A percentile compares a stretch with the other conserved stretches of the same genome.
These are phyloP conservation scores for Blennius ocellaris DNA, from an alignment of 2,113 vertebrate genomes.

Conservation along the genomic window DNA sequence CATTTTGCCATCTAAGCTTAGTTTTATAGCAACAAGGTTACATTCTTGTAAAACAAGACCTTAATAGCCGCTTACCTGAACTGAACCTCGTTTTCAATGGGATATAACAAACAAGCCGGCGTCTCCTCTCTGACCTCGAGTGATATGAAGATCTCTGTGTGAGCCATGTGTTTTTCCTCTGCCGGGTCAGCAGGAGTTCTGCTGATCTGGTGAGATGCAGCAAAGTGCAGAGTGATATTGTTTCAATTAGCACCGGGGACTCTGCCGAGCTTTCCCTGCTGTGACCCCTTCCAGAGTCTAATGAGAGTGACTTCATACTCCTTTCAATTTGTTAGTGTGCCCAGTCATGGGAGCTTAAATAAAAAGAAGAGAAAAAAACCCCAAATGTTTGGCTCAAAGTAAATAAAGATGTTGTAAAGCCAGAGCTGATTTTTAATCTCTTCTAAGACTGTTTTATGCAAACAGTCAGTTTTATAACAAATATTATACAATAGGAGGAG, in stretches of 20 bases:
- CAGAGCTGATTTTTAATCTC: too few relatives aligned
- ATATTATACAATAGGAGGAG: too few relatives aligned
- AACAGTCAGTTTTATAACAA: too few relatives aligned
- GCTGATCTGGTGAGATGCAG: constrained; percentile 10
- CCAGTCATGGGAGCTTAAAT: not conserved
- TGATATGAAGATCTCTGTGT: not conserved
- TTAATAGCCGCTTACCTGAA: constrained; percentile 13
- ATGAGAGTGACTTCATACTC: constrained; percentile 20
- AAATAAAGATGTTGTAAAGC: too few relatives aligned
- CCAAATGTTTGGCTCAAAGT: too few relatives aligned
- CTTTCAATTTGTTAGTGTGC: not conserved
- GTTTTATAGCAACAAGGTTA: not conserved
- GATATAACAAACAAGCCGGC: constrained; percentile 7
- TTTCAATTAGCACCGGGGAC: constrained; percentile 40
- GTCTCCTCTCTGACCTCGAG: constrained; percentile 1
- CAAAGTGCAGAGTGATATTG: constrained; percentile 28
- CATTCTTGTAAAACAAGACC: not conserved
- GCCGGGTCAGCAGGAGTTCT: constrained; percentile 35
- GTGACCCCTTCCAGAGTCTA: constrained; percentile 8
- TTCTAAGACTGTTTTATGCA: too few relatives aligned
- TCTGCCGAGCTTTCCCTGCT: not conserved
- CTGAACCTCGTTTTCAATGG: not conserved
- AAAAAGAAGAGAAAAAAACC: too few relatives aligned
- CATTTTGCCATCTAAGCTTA: constrained; percentile 1
- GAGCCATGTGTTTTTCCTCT: constrained; percentile 1